Percentiles rank a stretch among this genome's conserved stretches.
phyloP scores from a whole-genome alignment of 2,888 invertebrate species.

The Aphidoletes aphidimyza region DNA sequence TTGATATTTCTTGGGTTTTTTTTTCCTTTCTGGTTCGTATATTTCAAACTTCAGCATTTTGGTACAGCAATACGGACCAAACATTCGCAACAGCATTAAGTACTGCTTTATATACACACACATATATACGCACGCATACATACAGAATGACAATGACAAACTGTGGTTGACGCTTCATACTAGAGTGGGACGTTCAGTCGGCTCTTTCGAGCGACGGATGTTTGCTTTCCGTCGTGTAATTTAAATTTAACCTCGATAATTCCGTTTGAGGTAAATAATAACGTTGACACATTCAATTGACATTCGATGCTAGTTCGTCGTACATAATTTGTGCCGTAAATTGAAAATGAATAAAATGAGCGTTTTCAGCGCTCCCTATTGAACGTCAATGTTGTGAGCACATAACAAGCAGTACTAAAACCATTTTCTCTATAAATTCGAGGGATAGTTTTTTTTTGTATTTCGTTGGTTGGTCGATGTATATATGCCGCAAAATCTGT shows the following conservation, averaged over 20 bases:
- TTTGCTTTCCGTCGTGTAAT: no score
- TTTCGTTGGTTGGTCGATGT: no score
- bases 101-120: background rate
- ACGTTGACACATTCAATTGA: no score
- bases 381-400: background rate
- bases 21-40: background rate
- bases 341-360: no score
- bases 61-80: background rate
- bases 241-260: no score
- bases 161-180: conserved; percentile 10
- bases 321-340: no score
- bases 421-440: background rate
- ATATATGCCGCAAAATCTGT: background rate
- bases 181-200: background rate
- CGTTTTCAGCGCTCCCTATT: background rate
- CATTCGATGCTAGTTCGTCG: no score
- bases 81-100: background rate
- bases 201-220: no score
- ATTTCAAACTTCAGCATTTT: background rate
- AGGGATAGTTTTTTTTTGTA: conserved; percentile 9
- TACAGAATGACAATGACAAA: background rate
- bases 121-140: background rate
- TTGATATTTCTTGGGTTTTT: background rate
- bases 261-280: no score
- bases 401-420: background rate